A percentile compares a stretch with the other conserved stretches of the same genome.
Evolutionary conservation across 2,113 vertebrate species (phyloP).

Genomic region (Sprattus sprattus): DNA sequence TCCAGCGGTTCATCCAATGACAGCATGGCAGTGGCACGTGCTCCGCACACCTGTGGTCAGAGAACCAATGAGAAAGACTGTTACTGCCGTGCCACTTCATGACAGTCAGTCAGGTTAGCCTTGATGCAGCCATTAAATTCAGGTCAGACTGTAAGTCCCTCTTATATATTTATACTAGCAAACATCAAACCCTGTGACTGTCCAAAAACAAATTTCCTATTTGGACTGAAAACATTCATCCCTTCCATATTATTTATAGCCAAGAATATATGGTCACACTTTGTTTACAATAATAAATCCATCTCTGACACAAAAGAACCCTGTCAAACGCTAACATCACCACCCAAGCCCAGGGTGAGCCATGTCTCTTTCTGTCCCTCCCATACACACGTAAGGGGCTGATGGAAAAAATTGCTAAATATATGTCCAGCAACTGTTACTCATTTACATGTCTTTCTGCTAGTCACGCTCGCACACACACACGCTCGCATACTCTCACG

Average conservation of each 20-base stretch:
- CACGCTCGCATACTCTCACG: neutral
- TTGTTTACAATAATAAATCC: neutral
- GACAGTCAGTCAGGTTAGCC: neutral
- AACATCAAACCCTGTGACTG: neutral
- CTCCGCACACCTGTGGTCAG: slow-evolving; percentile 60
- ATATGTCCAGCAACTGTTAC: neutral
- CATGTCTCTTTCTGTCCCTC: neutral
- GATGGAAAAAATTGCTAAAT: neutral
- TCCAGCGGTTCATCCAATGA: slow-evolving; percentile 95
- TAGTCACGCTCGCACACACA: neutral
- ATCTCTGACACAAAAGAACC: neutral
- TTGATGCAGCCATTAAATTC: neutral
- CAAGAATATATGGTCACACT: neutral
- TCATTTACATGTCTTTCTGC: slow-evolving; percentile 6
- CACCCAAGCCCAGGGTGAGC: neutral
- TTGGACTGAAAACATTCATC: neutral
- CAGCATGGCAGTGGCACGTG: slow-evolving; percentile 77
- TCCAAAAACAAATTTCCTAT: neutral
- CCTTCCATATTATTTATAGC: neutral
- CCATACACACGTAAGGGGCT: neutral
- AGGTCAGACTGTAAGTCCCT: neutral
- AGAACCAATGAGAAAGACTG: slow-evolving; percentile 28
- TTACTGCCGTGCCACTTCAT: neutral
- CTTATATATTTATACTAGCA: neutral
- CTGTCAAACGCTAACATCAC: neutral